Base-by-base conservation (phyloP, 2,888 invertebrate genomes). In the Heteropelma amictum region DNA sequence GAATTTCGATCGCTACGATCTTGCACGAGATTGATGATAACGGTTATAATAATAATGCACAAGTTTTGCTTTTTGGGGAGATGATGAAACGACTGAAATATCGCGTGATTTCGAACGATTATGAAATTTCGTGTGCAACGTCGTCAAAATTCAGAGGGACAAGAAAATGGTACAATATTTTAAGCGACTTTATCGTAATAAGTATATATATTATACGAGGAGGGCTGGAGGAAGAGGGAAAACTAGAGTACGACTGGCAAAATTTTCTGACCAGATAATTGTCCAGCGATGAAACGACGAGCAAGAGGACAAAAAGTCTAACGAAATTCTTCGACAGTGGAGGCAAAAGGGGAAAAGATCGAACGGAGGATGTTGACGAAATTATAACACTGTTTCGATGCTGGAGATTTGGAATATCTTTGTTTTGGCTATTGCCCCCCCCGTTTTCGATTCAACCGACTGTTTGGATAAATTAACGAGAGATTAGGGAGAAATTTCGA, bases 231-330 rank as follows among this genome's bases (percentile, higher is more conserved):
- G 12, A 38, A 38, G 12, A 38, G 6, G 14, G 14, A 23, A 21
- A 47, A 23, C 21, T 45, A 45, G 35, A 67, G 71, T 68, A 61
- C 69, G 70, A 67, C 73, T 73, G 72, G 79, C 76, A 75, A 73
- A 72, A 75, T 79, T 78, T 83, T 83, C 83, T 82, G 81, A 80
- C 73, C 82, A 83, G 83, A 83, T 82, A 82, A 82, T 82, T 82
- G 81, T 76, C 73, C 67, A 79, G 76, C 79, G 78, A 77, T 77
- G 77, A 72, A 56, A 72, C 77, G 71, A 17, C 30, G 40, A 60
- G 35, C 47, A 47, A 58, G 60, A 61, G 42, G 47, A 51, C 2
- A 54, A 54, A 26, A 26, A 72, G 47, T 40, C 35, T n/a, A n/a
- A n/a, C n/a, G n/a, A n/a, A n/a, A 51, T n/a, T 45, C 49, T 33